Conservation (phyloP, 1,140 invertebrate species). For the Pachyrhynchus sulphureomaculatus region DNA sequence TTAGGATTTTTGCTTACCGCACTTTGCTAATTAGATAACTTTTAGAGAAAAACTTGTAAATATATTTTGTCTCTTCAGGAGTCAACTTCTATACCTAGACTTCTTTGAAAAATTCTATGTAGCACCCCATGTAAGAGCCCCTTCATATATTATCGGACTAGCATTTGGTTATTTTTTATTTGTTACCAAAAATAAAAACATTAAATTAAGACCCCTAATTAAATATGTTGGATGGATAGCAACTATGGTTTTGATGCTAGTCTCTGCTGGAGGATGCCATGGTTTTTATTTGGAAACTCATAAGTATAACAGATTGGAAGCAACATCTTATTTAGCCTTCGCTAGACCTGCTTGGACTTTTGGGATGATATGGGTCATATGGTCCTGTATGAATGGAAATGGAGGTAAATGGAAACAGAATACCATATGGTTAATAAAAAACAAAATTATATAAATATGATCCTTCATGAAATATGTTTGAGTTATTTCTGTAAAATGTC, state of each 20-base stretch:
- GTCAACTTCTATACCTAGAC: constrained; percentile 6
- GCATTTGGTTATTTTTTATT: constrained; percentile 22
- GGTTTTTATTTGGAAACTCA: constrained; percentile 31
- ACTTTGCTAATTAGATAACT: no score
- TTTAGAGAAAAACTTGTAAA: background rate
- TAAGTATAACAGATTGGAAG: constrained; percentile 26
- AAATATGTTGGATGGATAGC: constrained; percentile 18
- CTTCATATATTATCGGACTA: constrained; percentile 30
- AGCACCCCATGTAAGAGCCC: constrained; percentile 22
- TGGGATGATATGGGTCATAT: constrained; percentile 32
- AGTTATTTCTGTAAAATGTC: no score
- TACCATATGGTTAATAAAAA: no score
- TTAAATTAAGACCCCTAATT: constrained; percentile 15
- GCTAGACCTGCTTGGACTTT: constrained; percentile 32
- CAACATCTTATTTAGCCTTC: constrained; percentile 23
- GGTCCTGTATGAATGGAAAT: constrained; percentile 30
- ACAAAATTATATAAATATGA: no score
- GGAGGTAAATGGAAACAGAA: no score
- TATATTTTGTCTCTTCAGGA: constrained; percentile 13
- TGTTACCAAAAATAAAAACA: constrained; percentile 20
- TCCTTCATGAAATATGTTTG: no score
- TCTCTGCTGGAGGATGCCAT: constrained; percentile 15
- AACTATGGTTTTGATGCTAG: background rate
- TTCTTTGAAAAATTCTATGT: constrained; percentile 31
- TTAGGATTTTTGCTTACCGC: no score